A percentile compares a stretch with the other conserved stretches of the same genome.
Evolutionary conservation across 2,113 vertebrate genomes (phyloP).

Genomic region (Oriolus oriolus): DNA sequence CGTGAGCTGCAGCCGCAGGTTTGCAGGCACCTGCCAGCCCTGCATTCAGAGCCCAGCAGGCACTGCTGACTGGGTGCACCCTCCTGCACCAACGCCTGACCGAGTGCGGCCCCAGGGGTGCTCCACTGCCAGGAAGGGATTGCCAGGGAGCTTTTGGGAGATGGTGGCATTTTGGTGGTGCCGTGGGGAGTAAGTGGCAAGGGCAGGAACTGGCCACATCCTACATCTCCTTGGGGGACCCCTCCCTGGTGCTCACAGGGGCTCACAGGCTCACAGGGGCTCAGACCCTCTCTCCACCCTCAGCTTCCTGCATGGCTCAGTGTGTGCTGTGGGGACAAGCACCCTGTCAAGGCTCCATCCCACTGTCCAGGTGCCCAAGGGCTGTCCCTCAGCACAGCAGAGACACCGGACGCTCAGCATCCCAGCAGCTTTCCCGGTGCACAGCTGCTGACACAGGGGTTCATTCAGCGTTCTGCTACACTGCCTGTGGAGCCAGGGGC

Average conservation of each 20-base stretch:
- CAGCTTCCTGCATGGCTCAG: not conserved
- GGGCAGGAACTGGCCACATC: not conserved
- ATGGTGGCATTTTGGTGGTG: not conserved
- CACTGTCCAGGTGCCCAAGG: not conserved
- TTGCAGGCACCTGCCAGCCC: not conserved
- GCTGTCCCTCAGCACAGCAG: not conserved
- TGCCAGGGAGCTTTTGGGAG: not conserved
- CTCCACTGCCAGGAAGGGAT: not conserved
- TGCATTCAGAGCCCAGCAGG: not conserved
- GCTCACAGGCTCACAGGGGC: not conserved
- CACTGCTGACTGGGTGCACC: not conserved
- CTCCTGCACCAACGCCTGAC: not conserved
- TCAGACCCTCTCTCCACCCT: not conserved
- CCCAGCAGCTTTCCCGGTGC: not conserved
- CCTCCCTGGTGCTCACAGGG: not conserved
- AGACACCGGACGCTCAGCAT: not conserved
- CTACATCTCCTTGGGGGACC: not conserved
- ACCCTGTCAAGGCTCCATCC: not conserved
- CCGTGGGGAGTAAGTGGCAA: not conserved
- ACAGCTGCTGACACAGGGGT: not conserved
- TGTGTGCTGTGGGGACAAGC: not conserved
- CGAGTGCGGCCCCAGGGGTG: not conserved
- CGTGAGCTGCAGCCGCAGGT: not conserved
- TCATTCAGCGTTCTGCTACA: fast-evolving
- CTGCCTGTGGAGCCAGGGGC: not conserved